Evolutionary conservation across 2,797 vertebrate species (phyloP), one percentile per base, ranked within the genome.

Genomic region (Glyptemys insculpta): DNA sequence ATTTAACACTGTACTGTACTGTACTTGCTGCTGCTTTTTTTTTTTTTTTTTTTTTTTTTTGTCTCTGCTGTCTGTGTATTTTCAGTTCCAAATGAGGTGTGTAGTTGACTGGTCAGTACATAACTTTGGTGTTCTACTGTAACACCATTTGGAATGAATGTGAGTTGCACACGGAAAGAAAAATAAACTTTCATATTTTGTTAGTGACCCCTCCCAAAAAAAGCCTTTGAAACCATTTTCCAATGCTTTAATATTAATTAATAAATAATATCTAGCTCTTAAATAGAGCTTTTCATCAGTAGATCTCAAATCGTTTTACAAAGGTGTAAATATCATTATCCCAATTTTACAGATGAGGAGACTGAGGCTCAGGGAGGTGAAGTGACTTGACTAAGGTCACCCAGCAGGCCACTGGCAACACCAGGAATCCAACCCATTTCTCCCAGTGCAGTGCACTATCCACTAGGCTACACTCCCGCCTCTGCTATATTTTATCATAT

Each of bases 401-500:
- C 44, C 50, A 59, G 27, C 59, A 80, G 27, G 31, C 80, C 37
- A 21, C n/a, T 5, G 49, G 27, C 41, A 79, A 74, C 62, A 78
- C 86, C 49, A 57, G 54, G 37, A 83, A 19, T 54, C 21, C 12
- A 21, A 52, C 7, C 31, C 15, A 76, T 29, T 16, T 31, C 47
- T 59, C 49, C 44, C 19, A 57, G 56, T 78, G 23, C 68, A 88
- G n/a, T 12, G 16, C 31, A 23, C 25, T 47, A 52, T 31, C 53
- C 62, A 2, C 37, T 34, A 81, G 68, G 6, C 79, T 47, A 2
- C 2, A 41, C 4, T 47, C 8, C 57, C 11, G 56, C 54, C 25
- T 78, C 1, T 1, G 50, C 31, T 23, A 5, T 0, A 0, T 37
- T 31, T 25, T 81, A 44, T 29, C 19, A 16, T 86, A 50, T 54